These are phyloP conservation scores for Epirrita christyi DNA, from an alignment of 2,888 invertebrate genomes.

Conservation along the genomic window DNA sequence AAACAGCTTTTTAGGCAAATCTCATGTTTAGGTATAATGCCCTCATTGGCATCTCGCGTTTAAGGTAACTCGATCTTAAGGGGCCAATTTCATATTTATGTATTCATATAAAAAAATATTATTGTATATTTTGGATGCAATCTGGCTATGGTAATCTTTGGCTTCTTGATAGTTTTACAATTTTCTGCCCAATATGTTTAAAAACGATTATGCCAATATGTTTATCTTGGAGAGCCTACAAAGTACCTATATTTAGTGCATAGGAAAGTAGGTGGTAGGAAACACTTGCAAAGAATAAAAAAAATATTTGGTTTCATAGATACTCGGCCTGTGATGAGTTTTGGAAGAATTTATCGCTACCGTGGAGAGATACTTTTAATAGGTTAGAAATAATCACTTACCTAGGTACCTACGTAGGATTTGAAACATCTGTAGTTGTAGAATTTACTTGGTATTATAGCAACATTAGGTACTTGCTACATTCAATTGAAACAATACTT, in stretches of 20 bases:
- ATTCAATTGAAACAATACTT: not conserved
- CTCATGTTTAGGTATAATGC: no score
- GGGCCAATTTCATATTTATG: no score
- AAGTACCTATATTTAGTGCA: no score
- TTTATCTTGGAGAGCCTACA: no score
- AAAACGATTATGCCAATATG: not conserved
- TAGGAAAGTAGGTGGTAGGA: no score
- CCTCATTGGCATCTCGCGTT: no score
- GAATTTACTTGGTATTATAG: not conserved
- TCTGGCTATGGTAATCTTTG: no score
- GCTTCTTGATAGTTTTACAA: no score
- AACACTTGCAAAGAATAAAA: not conserved
- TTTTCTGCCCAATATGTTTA: slow-evolving; percentile 11
- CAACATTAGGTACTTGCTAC: not conserved
- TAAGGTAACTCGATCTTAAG: no score
- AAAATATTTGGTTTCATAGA: slow-evolving; percentile 13
- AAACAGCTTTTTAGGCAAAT: no score
- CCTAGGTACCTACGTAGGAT: not conserved
- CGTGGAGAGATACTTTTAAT: slow-evolving; percentile 11
- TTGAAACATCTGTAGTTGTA: not conserved
- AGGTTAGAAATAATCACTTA: slow-evolving; percentile 10
- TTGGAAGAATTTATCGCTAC: slow-evolving; percentile 16
- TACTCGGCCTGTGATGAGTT: slow-evolving; percentile 9
- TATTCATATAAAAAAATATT: no score
- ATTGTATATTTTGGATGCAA: no score